phyloP scores from a whole-genome alignment of 2,113 vertebrate species.

The Pseudopodoces humilis region DNA sequence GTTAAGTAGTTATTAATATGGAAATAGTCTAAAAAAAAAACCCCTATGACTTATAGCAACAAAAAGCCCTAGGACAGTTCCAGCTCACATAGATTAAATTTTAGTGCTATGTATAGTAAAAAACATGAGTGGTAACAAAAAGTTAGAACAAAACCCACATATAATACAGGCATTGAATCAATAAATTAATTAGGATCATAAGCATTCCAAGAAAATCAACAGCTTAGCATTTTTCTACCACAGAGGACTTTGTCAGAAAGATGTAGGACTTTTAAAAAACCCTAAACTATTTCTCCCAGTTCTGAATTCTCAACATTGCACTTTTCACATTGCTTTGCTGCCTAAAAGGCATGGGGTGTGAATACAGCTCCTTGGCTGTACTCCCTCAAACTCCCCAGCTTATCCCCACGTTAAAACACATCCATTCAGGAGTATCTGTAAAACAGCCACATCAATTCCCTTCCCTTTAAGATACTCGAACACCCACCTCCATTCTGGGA shows the following conservation, averaged over 20 bases:
- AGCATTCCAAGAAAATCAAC: not conserved
- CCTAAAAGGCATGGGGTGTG: rapidly evolving
- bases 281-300: not conserved
- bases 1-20: not conserved
- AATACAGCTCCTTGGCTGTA: not conserved
- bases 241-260: rapidly evolving
- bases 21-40: not conserved
- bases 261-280: rapidly evolving
- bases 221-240: rapidly evolving
- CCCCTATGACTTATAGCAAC: rapidly evolving
- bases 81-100: not conserved
- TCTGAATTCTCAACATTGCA: not conserved
- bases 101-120: not conserved
- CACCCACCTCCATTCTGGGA: rapidly evolving
- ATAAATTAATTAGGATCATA: not conserved
- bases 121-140: not conserved
- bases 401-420: no score
- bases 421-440: rapidly evolving
- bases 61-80: not conserved
- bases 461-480: rapidly evolving
- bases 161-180: not conserved
- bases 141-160: rapidly evolving
- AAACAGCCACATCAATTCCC: not conserved
- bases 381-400: no score
- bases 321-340: not conserved